phyloP scores from a whole-genome alignment of 1,140 invertebrate species.

The Laodelphax striatellus region DNA sequence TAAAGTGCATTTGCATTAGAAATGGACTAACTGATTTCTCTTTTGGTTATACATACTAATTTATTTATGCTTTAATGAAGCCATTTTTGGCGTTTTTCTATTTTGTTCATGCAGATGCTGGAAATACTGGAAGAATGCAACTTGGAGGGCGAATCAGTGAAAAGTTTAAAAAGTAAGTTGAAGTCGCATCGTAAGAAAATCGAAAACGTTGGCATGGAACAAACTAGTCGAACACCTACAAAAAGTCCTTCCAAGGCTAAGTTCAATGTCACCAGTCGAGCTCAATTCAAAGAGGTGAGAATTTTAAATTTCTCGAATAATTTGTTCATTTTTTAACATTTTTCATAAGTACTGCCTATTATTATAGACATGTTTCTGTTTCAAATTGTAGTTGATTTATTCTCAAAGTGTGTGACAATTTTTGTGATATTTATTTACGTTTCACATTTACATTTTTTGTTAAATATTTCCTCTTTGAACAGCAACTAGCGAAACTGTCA shows the following conservation, averaged over 20 bases:
- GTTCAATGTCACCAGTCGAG: slow-evolving; percentile 25
- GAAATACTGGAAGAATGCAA: neutral
- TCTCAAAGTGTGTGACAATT: too few species aligned
- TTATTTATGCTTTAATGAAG: neutral
- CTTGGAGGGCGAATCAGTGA: neutral
- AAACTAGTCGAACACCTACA: neutral
- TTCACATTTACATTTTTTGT: too few species aligned
- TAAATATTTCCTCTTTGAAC: slow-evolving; percentile 5
- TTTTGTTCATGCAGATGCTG: neutral
- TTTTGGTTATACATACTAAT: neutral
- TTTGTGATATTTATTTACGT: too few species aligned
- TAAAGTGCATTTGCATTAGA: too few species aligned
- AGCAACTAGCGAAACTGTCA: slow-evolving; percentile 44
- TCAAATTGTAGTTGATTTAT: too few species aligned
- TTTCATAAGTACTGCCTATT: too few species aligned
- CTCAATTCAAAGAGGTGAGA: slow-evolving; percentile 33
- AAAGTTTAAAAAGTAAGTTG: neutral
- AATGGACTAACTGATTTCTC: neutral
- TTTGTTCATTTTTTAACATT: too few species aligned
- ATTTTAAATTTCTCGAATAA: slow-evolving; percentile 2
- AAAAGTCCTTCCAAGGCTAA: slow-evolving; percentile 24
- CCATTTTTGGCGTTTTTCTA: too few species aligned
- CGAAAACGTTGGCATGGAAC: neutral
- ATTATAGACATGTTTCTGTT: neutral
- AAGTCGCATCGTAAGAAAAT: neutral